Evolutionary conservation across 2,888 invertebrate genomes (phyloP).

Genomic region (Plusia festucae): DNA sequence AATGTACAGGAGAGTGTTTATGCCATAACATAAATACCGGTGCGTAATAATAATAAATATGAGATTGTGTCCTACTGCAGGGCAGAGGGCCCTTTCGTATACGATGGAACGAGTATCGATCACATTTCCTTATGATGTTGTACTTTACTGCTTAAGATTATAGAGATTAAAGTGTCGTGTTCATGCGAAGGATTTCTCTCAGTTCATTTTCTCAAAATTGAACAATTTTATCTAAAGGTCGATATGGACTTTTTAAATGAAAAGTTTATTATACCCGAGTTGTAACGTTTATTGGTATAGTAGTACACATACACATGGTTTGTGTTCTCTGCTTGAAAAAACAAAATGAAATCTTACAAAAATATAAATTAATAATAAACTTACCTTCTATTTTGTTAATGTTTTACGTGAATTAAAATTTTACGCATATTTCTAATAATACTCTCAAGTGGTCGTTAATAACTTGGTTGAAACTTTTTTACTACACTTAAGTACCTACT

Average conservation of each 20-base stretch:
- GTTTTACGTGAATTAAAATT: no score
- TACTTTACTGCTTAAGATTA: constrained; percentile 2
- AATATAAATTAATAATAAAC: no score
- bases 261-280: background rate
- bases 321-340: no score
- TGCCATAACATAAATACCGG: constrained; percentile 10
- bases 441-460: background rate
- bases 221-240: background rate
- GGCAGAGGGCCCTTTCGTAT: constrained; percentile 2
- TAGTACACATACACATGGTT: no score
- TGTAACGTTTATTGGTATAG: no score
- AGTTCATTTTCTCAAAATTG: background rate
- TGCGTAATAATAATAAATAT: constrained; percentile 8
- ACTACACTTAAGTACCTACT: no score
- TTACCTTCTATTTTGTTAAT: no score
- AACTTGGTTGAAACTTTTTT: no score
- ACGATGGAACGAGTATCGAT: background rate
- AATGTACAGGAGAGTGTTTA: constrained; percentile 8
- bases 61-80: background rate
- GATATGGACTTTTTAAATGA: background rate
- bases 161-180: constrained; percentile 1
- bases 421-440: no score
- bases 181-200: background rate
- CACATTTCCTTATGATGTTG: constrained; percentile 3
- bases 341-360: no score